phyloP scores from a whole-genome alignment of 2,888 invertebrate genomes.

The Pachydiplax longipennis region DNA sequence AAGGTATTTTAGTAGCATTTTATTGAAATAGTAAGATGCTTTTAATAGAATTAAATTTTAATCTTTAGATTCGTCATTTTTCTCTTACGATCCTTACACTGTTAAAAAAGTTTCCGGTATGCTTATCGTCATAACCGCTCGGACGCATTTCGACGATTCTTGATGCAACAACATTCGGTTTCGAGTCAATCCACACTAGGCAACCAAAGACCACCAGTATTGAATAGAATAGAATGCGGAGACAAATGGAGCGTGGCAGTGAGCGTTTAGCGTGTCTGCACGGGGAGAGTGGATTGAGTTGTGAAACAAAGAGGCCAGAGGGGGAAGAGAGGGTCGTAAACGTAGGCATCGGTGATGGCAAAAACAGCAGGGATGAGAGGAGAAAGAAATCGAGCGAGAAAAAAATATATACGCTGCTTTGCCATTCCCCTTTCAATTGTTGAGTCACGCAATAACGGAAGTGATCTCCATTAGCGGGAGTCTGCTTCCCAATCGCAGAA shows the following conservation, averaged over 20 bases:
- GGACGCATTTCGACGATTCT: too few species aligned
- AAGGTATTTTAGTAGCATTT: too few species aligned
- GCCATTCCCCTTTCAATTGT: slow-evolving; percentile 30
- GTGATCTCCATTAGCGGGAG: background rate
- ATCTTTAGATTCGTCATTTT: too few species aligned
- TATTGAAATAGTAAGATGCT: too few species aligned
- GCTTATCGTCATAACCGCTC: too few species aligned
- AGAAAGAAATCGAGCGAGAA: background rate
- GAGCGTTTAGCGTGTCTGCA: slow-evolving; percentile 5
- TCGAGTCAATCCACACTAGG: background rate
- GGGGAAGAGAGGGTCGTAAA: background rate
- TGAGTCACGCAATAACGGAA: slow-evolving; percentile 4
- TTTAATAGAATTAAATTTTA: too few species aligned
- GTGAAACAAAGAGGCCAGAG: background rate
- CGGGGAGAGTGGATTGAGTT: background rate
- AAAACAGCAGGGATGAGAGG: background rate
- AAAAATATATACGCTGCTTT: slow-evolving; percentile 2
- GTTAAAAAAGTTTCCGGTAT: too few species aligned
- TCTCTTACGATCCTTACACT: too few species aligned
- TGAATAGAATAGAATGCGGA: background rate
- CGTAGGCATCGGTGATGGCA: background rate
- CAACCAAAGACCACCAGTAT: background rate
- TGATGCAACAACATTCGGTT: too few species aligned
- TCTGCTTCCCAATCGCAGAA: background rate
- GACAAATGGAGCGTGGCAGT: slow-evolving; percentile 25